phyloP scores from a whole-genome alignment of 2,113 vertebrate species.

The Nettapus auritus region DNA sequence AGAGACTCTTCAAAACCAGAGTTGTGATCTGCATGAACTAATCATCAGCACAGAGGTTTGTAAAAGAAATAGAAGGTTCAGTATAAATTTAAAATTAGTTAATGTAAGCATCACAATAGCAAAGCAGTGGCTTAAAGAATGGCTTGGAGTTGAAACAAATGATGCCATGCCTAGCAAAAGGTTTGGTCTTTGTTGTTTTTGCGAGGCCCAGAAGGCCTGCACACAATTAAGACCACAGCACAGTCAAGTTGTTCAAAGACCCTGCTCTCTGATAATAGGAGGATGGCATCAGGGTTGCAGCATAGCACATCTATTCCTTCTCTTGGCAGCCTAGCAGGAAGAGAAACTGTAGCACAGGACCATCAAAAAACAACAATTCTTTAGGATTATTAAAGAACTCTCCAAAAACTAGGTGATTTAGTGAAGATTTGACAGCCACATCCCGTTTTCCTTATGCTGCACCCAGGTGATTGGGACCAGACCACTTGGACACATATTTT shows the following conservation, averaged over 20 bases:
- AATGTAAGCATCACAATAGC: neutral
- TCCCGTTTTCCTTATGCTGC: neutral
- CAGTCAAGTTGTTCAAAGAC: neutral
- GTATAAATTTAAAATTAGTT: neutral
- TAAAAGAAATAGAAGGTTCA: neutral
- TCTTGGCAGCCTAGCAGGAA: neutral
- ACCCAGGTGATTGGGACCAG: fast-evolving
- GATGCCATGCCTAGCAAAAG: neutral
- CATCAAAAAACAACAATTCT: neutral
- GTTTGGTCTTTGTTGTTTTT: neutral
- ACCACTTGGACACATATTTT: neutral
- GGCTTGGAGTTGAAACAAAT: neutral
- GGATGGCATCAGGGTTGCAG: neutral
- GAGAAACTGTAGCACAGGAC: neutral
- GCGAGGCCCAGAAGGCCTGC: neutral
- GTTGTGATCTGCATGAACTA: neutral
- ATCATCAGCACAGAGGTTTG: fast-evolving
- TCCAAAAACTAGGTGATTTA: neutral
- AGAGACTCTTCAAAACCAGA: neutral
- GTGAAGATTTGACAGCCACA: neutral
- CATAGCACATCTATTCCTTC: neutral
- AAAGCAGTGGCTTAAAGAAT: neutral
- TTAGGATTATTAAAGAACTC: neutral
- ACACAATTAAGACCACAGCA: neutral
- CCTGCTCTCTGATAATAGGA: neutral